Conservation (phyloP, 1,140 invertebrate genomes). For the Nylanderia fulva region DNA sequence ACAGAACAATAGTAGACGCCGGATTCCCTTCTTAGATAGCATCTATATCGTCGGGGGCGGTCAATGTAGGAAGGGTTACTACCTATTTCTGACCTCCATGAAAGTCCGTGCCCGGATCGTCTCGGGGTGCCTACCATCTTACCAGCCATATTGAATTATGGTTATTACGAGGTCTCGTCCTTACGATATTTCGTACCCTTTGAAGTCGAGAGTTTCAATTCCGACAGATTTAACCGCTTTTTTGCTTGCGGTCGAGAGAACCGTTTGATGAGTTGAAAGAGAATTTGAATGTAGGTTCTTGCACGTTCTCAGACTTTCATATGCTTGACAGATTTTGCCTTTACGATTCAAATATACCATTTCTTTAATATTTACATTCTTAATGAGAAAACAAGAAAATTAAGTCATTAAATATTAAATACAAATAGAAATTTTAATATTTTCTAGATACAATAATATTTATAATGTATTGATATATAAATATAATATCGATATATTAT, state of each 20-base stretch:
- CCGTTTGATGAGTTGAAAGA: conserved; percentile 39
- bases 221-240: conserved; percentile 44
- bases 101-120: conserved; percentile 63
- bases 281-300: background rate
- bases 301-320: background rate
- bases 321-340: conserved; percentile 5
- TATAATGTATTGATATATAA: too few relatives aligned
- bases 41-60: conserved; percentile 69
- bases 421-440: background rate
- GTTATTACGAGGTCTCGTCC: conserved; percentile 77
- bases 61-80: conserved; percentile 67
- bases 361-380: background rate
- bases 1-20: conserved; percentile 67
- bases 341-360: background rate
- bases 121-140: conserved; percentile 76
- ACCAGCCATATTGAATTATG: conserved; percentile 82
- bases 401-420: background rate
- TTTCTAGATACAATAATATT: background rate
- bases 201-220: conserved; percentile 69
- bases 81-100: conserved; percentile 68
- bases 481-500: too few relatives aligned
- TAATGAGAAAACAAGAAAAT: background rate
- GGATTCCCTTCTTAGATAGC: conserved; percentile 74
- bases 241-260: conserved; percentile 39
- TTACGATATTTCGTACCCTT: conserved; percentile 77